Evolutionary conservation across 2,797 vertebrate species (phyloP).

Genomic region (Dryobates pubescens): DNA sequence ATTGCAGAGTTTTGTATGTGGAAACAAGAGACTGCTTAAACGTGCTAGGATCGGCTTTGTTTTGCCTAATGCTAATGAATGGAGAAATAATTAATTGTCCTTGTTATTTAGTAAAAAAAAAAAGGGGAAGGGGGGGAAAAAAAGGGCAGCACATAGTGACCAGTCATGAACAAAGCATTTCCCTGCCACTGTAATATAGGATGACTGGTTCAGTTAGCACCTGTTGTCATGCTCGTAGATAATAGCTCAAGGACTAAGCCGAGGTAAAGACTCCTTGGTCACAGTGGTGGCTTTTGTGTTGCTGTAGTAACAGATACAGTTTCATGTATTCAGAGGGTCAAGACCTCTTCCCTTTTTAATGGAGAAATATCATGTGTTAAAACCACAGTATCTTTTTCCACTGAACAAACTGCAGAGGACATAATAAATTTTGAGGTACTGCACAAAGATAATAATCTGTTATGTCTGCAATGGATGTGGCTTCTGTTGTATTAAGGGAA

Average conservation of each 20-base stretch:
- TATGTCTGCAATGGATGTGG: not conserved
- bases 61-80: not conserved
- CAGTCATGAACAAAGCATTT: not conserved
- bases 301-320: not conserved
- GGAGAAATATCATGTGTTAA: conserved; percentile 24
- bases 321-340: conserved; percentile 15
- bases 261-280: not conserved
- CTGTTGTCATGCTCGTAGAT: not conserved
- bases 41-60: not conserved
- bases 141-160: not conserved
- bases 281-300: not conserved
- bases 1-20: not conserved
- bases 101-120: not conserved
- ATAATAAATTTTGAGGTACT: not conserved
- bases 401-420: not conserved
- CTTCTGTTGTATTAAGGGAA: not conserved
- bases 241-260: not conserved
- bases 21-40: not conserved
- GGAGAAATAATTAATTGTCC: not conserved
- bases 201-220: conserved; percentile 14
- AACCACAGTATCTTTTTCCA: not conserved
- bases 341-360: conserved; percentile 13
- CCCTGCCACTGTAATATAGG: not conserved
- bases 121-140: too few species aligned
- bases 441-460: not conserved